Evolutionary conservation across 2,888 invertebrate genomes (phyloP).

Genomic region (Apotomis capreana): DNA sequence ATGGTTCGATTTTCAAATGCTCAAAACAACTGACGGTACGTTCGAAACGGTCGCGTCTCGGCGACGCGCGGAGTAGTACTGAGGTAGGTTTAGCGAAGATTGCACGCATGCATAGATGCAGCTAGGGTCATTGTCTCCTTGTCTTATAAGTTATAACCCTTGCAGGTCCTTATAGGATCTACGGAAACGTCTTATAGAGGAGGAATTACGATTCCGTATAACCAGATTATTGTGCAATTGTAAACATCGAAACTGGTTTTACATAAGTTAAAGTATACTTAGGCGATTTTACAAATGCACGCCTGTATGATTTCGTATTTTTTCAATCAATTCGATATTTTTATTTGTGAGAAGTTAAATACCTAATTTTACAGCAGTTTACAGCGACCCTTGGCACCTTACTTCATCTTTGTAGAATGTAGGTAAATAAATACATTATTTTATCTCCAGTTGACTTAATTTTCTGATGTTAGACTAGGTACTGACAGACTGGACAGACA

Average conservation of each 20-base stretch:
- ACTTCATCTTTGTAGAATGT: too few relatives aligned
- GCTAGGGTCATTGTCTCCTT: slow-evolving; percentile 46
- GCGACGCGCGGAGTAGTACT: slow-evolving; percentile 66
- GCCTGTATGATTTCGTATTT: too few relatives aligned
- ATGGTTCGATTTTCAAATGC: slow-evolving; percentile 24
- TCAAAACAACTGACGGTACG: slow-evolving; percentile 38
- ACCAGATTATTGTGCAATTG: neutral
- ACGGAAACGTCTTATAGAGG: neutral
- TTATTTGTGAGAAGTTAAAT: too few relatives aligned
- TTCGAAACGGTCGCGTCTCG: slow-evolving; percentile 59
- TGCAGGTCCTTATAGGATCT: slow-evolving; percentile 8
- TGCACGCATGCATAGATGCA: slow-evolving; percentile 43
- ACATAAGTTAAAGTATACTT: too few relatives aligned
- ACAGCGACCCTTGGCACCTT: too few relatives aligned
- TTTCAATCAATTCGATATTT: too few relatives aligned
- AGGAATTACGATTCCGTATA: neutral
- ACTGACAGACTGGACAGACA: too few relatives aligned
- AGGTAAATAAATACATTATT: too few relatives aligned
- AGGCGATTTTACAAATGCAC: too few relatives aligned
- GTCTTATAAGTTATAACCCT: slow-evolving; percentile 46
- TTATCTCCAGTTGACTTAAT: too few relatives aligned
- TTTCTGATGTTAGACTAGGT: too few relatives aligned
- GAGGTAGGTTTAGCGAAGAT: slow-evolving; percentile 47
- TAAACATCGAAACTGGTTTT: neutral
- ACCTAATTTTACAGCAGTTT: too few relatives aligned